Evolutionary conservation across 2,797 vertebrate species (phyloP).

Genomic region (Clarias laeviceps): DNA sequence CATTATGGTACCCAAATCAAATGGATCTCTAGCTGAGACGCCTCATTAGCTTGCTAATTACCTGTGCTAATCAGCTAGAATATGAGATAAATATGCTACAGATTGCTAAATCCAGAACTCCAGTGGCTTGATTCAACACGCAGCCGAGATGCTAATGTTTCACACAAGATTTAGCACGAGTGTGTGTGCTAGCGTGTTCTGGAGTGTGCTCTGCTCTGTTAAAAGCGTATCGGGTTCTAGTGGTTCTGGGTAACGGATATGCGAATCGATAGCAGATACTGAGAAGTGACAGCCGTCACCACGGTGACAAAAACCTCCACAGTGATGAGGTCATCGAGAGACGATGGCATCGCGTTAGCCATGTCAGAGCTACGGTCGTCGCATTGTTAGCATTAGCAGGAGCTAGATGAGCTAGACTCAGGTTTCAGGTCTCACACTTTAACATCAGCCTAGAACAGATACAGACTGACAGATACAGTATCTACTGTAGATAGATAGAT

Average conservation of each 20-base stretch:
- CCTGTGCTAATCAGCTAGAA: neutral
- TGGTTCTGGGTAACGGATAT: constrained; percentile 78
- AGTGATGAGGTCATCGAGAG: constrained; percentile 59
- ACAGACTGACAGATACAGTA: neutral
- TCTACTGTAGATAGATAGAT: neutral
- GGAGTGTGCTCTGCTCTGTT: constrained; percentile 68
- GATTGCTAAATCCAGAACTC: neutral
- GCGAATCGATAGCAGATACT: constrained; percentile 77
- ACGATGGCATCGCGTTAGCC: constrained; percentile 65
- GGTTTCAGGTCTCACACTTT: neutral
- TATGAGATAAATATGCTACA: neutral
- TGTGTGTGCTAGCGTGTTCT: neutral
- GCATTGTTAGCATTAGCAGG: neutral
- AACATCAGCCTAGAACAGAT: neutral
- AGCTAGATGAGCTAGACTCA: neutral
- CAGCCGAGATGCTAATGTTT: neutral
- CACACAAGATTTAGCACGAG: neutral
- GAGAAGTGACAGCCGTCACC: constrained; percentile 69
- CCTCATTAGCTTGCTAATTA: neutral
- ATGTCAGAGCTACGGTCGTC: constrained; percentile 52
- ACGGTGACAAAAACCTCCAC: constrained; percentile 65
- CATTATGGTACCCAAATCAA: neutral
- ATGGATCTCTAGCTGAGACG: neutral
- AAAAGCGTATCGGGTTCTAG: constrained; percentile 79
- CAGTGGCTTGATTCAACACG: neutral